Base-by-base conservation (phyloP, 2,888 invertebrate genomes). In the Homarus gammarus region DNA sequence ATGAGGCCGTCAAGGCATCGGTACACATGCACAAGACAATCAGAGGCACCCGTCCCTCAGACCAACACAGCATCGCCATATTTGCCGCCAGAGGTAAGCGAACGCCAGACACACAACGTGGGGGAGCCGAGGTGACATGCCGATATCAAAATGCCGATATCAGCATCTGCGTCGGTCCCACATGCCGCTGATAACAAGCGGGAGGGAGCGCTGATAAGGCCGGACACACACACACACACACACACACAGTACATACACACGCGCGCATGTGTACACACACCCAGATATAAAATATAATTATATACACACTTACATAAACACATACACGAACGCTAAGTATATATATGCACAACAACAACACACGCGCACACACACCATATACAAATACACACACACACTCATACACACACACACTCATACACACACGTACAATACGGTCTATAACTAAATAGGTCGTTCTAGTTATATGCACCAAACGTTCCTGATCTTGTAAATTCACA, bases 131-230 rank as follows among this genome's bases (percentile, higher is more conserved):
- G 86, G 86, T 86, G 86, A 86, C 86, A 86, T 86, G 79, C 86
- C 86, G 78, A 86, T 86, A 86, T 86, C 86, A 86, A 86, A 86
- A 86, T 72, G 86, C 86, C 86, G 86, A 86, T 86, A 86, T 86
- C 86, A 86, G 79, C 86, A 86, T 86, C 86, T 79, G 86, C 79
- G 86, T 79, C 86, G 86, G 86, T 49, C 70, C 86, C 85, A 79
- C 79, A 79, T 40, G 86, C 79, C 51, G 56, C 56, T 78, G 79
- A 79, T 79, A 86, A 86, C 77, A 77, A 68, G 85, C 77, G 85
- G 85, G 77, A 64, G 64, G 77, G 75, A 68, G 49, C 64, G 64
- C 68, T 75, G 77, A 77, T 77, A 85, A 77, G 75, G 77, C 85
- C 40, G 86, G 86, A 70, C 79, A 78, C 78, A 79, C 72, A 72